A percentile compares a stretch with the other conserved stretches of the same genome.
Evolutionary conservation across 2,797 vertebrate species (phyloP).

Genomic region (Cuniculus paca): DNA sequence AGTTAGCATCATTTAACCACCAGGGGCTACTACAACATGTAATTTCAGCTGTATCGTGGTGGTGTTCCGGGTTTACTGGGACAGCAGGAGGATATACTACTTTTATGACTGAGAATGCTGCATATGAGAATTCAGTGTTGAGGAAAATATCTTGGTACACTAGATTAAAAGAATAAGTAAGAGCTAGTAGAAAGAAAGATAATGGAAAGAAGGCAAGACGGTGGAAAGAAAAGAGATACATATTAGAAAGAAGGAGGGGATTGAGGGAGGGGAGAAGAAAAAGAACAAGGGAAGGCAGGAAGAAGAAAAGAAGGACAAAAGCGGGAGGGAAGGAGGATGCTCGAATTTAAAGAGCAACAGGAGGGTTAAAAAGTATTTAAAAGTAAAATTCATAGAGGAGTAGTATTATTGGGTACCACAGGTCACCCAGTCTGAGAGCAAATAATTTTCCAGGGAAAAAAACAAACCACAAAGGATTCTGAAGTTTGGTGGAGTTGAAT

Average conservation of each 20-base stretch:
- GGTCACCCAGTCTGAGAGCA: background rate
- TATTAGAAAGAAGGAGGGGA: background rate
- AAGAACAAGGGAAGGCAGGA: fast-evolving
- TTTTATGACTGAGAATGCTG: background rate
- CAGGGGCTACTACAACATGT: background rate
- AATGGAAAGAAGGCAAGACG: background rate
- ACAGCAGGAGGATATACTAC: background rate
- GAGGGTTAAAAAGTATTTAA: background rate
- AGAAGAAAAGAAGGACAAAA: background rate
- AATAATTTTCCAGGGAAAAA: background rate
- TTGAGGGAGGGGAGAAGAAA: background rate
- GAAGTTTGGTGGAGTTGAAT: background rate
- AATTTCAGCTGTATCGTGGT: background rate
- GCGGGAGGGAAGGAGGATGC: background rate
- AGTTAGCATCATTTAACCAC: background rate
- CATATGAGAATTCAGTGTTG: slow-evolving; percentile 7
- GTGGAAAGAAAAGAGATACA: background rate
- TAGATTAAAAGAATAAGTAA: background rate
- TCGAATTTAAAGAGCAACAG: background rate
- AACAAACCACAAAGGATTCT: background rate
- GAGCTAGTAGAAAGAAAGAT: background rate
- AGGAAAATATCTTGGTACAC: background rate
- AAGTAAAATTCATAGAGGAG: background rate
- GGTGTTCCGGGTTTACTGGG: background rate
- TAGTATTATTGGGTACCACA: background rate